Percentiles rank a stretch among this genome's conserved stretches.
Conservation (phyloP, 2,797 vertebrate species). For the Manis crassicaudata region DNA sequence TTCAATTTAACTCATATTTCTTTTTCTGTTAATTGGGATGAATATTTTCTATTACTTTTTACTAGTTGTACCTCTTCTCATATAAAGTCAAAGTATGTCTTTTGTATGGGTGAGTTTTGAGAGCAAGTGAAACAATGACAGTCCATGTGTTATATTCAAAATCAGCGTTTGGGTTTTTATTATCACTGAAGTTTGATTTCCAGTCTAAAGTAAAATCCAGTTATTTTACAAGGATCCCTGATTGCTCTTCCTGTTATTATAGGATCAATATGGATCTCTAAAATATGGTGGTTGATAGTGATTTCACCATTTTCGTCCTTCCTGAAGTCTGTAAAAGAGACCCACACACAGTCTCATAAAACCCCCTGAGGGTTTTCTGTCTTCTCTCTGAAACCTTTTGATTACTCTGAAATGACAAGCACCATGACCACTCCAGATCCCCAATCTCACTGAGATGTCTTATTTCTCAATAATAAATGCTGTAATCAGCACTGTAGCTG, state of each 20-base stretch:
- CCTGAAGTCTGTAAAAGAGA: conserved; percentile 14
- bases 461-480: conserved; percentile 72
- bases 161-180: background rate
- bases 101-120: background rate
- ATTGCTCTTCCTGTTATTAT: background rate
- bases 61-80: background rate
- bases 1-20: background rate
- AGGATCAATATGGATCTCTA: background rate
- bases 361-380: background rate
- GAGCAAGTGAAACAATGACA: background rate
- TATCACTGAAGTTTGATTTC: background rate
- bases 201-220: background rate
- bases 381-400: conserved; percentile 59
- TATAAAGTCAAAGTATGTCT: background rate
- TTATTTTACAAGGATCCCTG: background rate
- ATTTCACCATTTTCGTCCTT: conserved; percentile 44
- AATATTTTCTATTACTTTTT: background rate
- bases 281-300: background rate
- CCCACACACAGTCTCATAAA: conserved; percentile 1
- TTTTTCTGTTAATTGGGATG: background rate
- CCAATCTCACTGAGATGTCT: conserved; percentile 69
- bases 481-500: conserved; percentile 67
- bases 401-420: conserved; percentile 65
- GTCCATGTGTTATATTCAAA: background rate
- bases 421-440: conserved; percentile 43